A percentile compares a stretch with the other conserved stretches of the same genome.
These are phyloP conservation scores for Ptychoptera contaminata DNA, from an alignment of 2,888 invertebrate genomes.

Conservation along the genomic window DNA sequence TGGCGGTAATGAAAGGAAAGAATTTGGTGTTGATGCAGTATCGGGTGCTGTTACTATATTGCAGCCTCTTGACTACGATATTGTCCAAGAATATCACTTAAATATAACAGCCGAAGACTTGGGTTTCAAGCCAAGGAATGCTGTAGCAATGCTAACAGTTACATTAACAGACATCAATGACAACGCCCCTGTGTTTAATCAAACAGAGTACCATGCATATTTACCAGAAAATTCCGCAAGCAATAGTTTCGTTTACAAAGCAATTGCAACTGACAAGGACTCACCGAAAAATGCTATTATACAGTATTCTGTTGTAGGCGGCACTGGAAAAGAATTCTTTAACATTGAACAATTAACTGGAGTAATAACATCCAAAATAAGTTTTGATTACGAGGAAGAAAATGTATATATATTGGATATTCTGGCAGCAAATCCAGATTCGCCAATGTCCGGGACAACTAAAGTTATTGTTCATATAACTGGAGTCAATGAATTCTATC, in stretches of 20 bases:
- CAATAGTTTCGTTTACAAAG: constrained; percentile 56
- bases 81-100: constrained; percentile 64
- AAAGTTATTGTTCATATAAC: constrained; percentile 59
- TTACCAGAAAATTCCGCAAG: constrained; percentile 69
- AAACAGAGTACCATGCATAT: constrained; percentile 57
- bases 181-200: constrained; percentile 76
- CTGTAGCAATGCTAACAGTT: constrained; percentile 68
- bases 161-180: constrained; percentile 87
- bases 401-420: constrained; percentile 58
- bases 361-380: constrained; percentile 52
- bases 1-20: constrained; percentile 63
- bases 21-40: constrained; percentile 62
- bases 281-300: constrained; percentile 76
- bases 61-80: constrained; percentile 73
- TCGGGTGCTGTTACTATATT: constrained; percentile 68
- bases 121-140: constrained; percentile 61
- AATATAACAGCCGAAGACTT: constrained; percentile 79
- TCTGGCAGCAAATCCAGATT: constrained; percentile 75
- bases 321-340: constrained; percentile 58
- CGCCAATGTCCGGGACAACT: constrained; percentile 59
- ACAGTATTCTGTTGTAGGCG: constrained; percentile 65
- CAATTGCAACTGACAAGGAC: constrained; percentile 69
- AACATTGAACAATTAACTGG: constrained; percentile 63
- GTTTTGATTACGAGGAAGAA: constrained; percentile 79
- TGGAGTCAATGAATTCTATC: constrained; percentile 79